Conservation (phyloP, 2,113 vertebrate species). For the Eonycteris spelaea region DNA sequence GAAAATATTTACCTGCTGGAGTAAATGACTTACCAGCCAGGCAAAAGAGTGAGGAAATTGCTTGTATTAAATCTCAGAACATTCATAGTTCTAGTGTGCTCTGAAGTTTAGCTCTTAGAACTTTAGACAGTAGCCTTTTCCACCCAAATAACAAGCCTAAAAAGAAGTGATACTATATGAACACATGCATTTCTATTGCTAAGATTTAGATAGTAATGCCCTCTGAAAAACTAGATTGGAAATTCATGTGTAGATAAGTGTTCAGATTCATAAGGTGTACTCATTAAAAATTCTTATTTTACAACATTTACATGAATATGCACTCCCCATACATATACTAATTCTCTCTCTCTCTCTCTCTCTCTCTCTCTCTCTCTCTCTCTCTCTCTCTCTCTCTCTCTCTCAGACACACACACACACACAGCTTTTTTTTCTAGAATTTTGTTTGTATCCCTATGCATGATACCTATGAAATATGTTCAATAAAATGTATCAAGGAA, state of each 20-base stretch:
- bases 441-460: background rate
- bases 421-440: background rate
- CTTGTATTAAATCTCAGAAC: constrained; percentile 19
- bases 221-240: background rate
- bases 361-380: too few relatives aligned
- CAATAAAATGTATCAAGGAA: background rate
- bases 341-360: too few relatives aligned
- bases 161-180: background rate
- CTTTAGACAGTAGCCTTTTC: background rate
- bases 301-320: background rate
- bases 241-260: background rate
- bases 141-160: background rate
- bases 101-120: constrained; percentile 41
- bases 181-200: background rate
- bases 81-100: constrained; percentile 23
- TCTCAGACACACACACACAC: background rate
- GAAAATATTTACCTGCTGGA: background rate
- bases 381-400: too few relatives aligned
- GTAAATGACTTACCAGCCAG: constrained; percentile 37
- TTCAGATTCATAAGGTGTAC: background rate
- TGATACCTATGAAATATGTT: background rate
- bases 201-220: background rate
- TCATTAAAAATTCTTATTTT: constrained; percentile 8
- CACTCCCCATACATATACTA: background rate
- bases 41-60: constrained; percentile 36